Evolutionary conservation across 2,888 invertebrate species (phyloP), one percentile per base, ranked within the genome.

Genomic region (Leptopilina syphax): DNA sequence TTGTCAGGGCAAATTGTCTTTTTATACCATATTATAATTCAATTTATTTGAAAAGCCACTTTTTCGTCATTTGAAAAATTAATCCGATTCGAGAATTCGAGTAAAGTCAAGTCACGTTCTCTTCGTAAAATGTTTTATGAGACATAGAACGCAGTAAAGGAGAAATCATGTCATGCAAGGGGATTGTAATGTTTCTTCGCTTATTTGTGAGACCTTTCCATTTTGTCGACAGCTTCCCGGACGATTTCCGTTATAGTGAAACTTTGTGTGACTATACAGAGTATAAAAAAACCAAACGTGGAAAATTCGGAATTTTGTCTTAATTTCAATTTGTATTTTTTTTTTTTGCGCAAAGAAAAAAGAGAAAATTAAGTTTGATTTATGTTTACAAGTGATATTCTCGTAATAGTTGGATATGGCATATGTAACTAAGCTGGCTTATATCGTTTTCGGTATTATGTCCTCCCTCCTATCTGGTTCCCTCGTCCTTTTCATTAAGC

Each of bases 391-490:
- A 77, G 60, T 54, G 65, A 70, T 66, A 77, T 65, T 13, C 66
- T 57, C 34, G 80, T 65, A 44, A 77, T 78, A 68, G n/a, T 81
- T 18, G 65, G 7, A 77, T 81, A 83, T 81, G 83, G 83, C 84
- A 84, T 82, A 82, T 81, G 83, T 85, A 85, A 85, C 84, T 84
- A 85, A 87, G 85, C 82, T 83, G 79, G 80, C 81, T 50, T 80
- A 76, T 76, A 73, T 81, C 79, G 77, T 83, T 81, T 77, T 76
- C 81, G 83, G 79, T 80, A 82, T 82, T 79, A 82, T 80, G 76
- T 65, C 77, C 79, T 68, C 77, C 80, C 79, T 70, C 70, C 79
- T 44, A 44, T 18, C 18, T 34, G 34, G 34, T 34, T 34, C 34
- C 34, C 79, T 79, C 68, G 77, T 81, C 60, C 79, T 78, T 81